A percentile compares a stretch with the other conserved stretches of the same genome.
phyloP scores from a whole-genome alignment of 2,797 vertebrate species.

The Morus bassanus region DNA sequence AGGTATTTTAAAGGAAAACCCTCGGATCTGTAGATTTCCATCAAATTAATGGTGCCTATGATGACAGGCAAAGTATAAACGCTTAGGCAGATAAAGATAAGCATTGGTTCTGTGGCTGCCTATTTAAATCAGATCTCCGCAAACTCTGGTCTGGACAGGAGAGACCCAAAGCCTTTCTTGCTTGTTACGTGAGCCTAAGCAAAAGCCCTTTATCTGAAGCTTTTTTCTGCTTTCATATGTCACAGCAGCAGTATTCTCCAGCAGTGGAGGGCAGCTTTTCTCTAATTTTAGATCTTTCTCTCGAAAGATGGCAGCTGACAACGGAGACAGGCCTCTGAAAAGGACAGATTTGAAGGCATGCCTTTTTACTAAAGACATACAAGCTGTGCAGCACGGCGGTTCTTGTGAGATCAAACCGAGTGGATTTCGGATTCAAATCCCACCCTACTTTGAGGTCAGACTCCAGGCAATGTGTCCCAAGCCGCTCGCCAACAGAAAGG shows the following conservation, averaged over 20 bases:
- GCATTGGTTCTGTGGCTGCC: background rate
- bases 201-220: constrained; percentile 50
- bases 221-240: constrained; percentile 44
- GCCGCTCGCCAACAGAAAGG: background rate
- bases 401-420: constrained; percentile 32
- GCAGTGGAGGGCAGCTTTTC: constrained; percentile 71
- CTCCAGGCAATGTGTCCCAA: constrained; percentile 44
- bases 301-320: constrained; percentile 65
- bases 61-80: constrained; percentile 17
- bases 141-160: background rate
- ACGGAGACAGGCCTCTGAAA: constrained; percentile 59
- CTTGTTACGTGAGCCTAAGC: constrained; percentile 12
- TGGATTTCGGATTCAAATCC: constrained; percentile 56
- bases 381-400: background rate
- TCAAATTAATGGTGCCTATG: background rate
- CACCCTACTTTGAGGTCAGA: constrained; percentile 54
- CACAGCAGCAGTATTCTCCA: constrained; percentile 62
- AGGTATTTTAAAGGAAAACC: constrained; percentile 9
- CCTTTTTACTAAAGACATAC: constrained; percentile 54
- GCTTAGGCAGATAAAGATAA: constrained; percentile 35
- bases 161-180: constrained; percentile 31
- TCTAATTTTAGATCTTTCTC: constrained; percentile 67
- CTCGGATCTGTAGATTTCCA: background rate
- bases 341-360: constrained; percentile 57
- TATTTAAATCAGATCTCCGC: background rate